Base-by-base conservation (phyloP, 1,140 invertebrate genomes). In the Euschistus heros region DNA sequence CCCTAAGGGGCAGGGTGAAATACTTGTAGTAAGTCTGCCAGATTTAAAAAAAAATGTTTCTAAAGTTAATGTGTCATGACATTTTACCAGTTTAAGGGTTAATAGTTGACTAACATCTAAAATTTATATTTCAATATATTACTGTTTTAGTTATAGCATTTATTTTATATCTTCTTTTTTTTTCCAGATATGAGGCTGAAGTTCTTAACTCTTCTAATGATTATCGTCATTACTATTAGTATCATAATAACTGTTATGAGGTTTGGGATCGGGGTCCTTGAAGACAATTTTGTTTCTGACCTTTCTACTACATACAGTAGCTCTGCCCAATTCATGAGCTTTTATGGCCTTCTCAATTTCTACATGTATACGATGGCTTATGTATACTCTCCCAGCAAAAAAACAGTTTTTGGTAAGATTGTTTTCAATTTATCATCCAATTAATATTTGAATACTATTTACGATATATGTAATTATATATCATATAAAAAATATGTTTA, bases 281-380 rank as follows among this genome's bases (percentile, higher is more conserved):
- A 96, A 76, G 93, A 97, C 76, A 94, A 94, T 78, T 96, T 96
- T 80, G 91, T 93, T 2, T 85, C 92, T 42, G 85, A 91, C 62
- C 77, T 94, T 10, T 86, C 85, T 3, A 91, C 89, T 50, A 88
- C 88, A 74, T 93, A 94, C 74, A 84, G 87, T 65, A 95, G 88
- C 67, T 95, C 92, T 0, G 91, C 88, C 2, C 90, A 95, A 71
- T 97, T 96, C 77, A 93, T 97, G 86, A 87, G 91, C 5, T 88
- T 95, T 69, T 97, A 97, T 75, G 91, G 92, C n/a, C 80, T 97
- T 27, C 79, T 96, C 2, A 98, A 98, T 79, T 92, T 95, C 75
- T 96, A 96, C 74, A 75, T 97, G 47, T 95, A 91, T 74, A 88
- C 88, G 0, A 91, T 97, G 86, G 91, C 92, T 2, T 97, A 94